phyloP scores from a whole-genome alignment of 2,888 invertebrate genomes.

The Bombylius major region DNA sequence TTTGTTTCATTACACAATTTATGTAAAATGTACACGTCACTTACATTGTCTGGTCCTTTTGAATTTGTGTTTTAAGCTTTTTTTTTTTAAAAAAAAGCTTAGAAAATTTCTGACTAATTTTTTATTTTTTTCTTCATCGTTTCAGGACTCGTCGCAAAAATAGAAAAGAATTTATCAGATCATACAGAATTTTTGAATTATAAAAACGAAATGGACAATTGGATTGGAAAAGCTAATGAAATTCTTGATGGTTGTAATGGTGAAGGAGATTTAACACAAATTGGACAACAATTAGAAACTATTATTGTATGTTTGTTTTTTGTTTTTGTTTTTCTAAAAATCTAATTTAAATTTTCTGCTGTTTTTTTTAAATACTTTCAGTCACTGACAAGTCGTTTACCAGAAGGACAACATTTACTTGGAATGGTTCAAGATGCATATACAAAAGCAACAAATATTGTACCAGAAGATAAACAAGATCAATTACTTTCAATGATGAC shows the following conservation, averaged over 20 bases:
- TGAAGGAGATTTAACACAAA: slow-evolving; percentile 61
- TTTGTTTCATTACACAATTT: no score
- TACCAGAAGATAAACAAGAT: slow-evolving; percentile 69
- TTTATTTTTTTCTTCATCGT: background rate
- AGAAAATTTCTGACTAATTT: no score
- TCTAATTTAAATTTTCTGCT: background rate
- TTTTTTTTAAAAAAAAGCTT: no score
- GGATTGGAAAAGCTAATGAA: slow-evolving; percentile 70
- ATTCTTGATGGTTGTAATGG: slow-evolving; percentile 72
- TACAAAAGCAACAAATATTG: slow-evolving; percentile 69
- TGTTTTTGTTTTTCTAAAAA: background rate
- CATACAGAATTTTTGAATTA: slow-evolving; percentile 84
- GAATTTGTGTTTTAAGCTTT: no score
- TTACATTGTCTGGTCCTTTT: no score
- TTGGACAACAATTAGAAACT: slow-evolving; percentile 69
- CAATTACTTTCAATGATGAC: slow-evolving; percentile 63
- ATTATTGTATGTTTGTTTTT: slow-evolving; percentile 45
- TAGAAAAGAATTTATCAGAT: slow-evolving; percentile 82
- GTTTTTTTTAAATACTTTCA: slow-evolving; percentile 13
- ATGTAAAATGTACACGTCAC: no score
- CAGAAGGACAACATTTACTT: slow-evolving; percentile 75
- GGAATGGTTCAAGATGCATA: slow-evolving; percentile 74
- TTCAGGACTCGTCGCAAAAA: slow-evolving; percentile 57
- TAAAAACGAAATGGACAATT: slow-evolving; percentile 68
- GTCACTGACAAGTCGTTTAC: slow-evolving; percentile 47